Base-by-base conservation (phyloP, 2,797 vertebrate genomes). In the Garrulus glandarius region DNA sequence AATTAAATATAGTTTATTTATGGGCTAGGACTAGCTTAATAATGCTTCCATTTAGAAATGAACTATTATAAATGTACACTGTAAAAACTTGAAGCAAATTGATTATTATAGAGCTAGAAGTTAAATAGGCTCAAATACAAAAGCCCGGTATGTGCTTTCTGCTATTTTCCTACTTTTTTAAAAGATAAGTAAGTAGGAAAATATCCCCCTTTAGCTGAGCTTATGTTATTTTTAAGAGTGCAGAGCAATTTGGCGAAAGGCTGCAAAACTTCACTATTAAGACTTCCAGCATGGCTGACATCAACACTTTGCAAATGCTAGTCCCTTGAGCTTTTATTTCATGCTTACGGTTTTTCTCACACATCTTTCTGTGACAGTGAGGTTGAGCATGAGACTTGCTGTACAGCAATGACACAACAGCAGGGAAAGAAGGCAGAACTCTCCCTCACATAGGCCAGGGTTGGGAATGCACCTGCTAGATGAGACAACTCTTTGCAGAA, bases 371-470 rank as follows among this genome's bases (percentile, higher is more conserved):
- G 8, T 63, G 0, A 0, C 41, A 70, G 44, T 39, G 13, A 74
- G 2, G 2, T 4, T 44, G 65, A 81, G 23, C 1, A 13, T 17
- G 14, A 11, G 17, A 6, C 4, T 67, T 89, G 19, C 23, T 67
- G n/a, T 61, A n/a, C 29, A 56, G 30, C n/a, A 24, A n/a, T 19
- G 8, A 16, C 11, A 13, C 9, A 34, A 55, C 16, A 32, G 21
- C 24, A 22, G 13, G 9, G 52, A 27, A 46, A 22, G 15, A 82
- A 71, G 5, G 21, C 13, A 55, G 10, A 34, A 43, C 6, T 9
- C 10, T 32, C 4, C 36, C 10, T 63, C 3, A 1, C 0, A 0
- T 13, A 20, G 19, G 14, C 3, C 20, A 82, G 15, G 29, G 9
- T 23, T 87, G 5, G 20, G 20, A 88, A 47, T 9, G 34, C 30